Evolutionary conservation across 2,113 vertebrate species (phyloP).

Genomic region (Zosterops borbonicus): DNA sequence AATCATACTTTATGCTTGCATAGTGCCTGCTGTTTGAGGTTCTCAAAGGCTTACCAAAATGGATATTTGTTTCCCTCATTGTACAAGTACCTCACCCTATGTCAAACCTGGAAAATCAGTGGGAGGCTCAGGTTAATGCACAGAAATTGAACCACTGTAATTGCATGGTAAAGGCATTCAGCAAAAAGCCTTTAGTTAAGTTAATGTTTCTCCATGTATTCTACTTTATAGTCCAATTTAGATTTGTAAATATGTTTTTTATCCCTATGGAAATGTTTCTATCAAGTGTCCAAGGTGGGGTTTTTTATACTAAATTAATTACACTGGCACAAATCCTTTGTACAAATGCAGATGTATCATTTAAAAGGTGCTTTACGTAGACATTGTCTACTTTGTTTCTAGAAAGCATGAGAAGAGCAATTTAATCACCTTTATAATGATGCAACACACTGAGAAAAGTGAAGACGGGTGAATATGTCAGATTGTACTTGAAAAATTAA

Average conservation of each 20-base stretch:
- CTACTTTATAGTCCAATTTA: not conserved
- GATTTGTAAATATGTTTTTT: not conserved
- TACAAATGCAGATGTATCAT: not conserved
- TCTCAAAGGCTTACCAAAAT: not conserved
- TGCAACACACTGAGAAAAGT: not conserved
- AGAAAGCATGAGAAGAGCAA: not conserved
- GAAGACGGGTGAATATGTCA: not conserved
- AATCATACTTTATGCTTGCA: not conserved
- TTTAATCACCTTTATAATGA: not conserved
- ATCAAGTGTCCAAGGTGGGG: not conserved
- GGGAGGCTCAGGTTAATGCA: not conserved
- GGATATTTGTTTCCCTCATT: not conserved
- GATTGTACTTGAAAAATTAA: not conserved
- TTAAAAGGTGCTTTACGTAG: not conserved
- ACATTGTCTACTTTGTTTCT: not conserved
- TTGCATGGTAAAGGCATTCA: not conserved
- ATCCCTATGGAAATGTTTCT: not conserved
- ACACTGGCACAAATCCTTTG: not conserved
- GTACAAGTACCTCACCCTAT: not conserved
- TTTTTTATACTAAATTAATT: not conserved
- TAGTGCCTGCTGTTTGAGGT: not conserved
- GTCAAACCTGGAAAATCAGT: not conserved
- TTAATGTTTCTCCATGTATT: not conserved
- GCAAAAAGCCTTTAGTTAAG: slow-evolving; percentile 9
- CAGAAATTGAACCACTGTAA: not conserved